These are phyloP conservation scores for Nomada fabriciana DNA, from an alignment of 2,888 invertebrate genomes.

Conservation along the genomic window DNA sequence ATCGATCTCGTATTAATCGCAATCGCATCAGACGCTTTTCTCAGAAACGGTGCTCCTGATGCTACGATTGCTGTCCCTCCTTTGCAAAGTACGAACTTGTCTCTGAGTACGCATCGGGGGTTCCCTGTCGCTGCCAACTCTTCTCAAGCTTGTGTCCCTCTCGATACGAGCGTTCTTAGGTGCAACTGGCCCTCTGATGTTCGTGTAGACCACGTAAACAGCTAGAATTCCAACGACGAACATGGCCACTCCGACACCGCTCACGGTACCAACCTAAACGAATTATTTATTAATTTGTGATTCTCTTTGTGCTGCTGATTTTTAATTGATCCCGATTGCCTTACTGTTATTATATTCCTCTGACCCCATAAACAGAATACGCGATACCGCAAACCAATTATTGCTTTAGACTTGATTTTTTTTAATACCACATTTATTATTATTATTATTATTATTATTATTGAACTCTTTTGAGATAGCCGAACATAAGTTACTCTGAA, in stretches of 20 bases:
- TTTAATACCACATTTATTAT: no score
- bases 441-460: no score
- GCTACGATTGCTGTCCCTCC: constrained; percentile 78
- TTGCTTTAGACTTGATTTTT: rapidly evolving
- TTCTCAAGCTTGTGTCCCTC: constrained; percentile 77
- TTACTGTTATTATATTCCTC: neutral
- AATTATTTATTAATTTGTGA: neutral
- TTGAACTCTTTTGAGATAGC: no score
- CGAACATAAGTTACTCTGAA: no score
- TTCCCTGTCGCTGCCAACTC: constrained; percentile 78
- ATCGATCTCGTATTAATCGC: neutral
- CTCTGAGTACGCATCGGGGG: constrained; percentile 66
- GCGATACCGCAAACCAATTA: no score
- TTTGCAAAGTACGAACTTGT: constrained; percentile 64
- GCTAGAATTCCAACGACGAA: constrained; percentile 80
- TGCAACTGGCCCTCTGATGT: constrained; percentile 77
- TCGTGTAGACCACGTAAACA: constrained; percentile 79
- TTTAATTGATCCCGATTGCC: neutral
- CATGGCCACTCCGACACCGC: constrained; percentile 81
- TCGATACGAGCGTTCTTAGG: constrained; percentile 72
- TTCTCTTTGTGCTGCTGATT: neutral
- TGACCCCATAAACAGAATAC: no score
- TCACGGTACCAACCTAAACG: constrained; percentile 78
- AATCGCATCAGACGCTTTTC: constrained; percentile 76
- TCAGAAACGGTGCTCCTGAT: constrained; percentile 80